Base-by-base conservation (phyloP, 2,888 invertebrate genomes). In the Watsonalla binaria region DNA sequence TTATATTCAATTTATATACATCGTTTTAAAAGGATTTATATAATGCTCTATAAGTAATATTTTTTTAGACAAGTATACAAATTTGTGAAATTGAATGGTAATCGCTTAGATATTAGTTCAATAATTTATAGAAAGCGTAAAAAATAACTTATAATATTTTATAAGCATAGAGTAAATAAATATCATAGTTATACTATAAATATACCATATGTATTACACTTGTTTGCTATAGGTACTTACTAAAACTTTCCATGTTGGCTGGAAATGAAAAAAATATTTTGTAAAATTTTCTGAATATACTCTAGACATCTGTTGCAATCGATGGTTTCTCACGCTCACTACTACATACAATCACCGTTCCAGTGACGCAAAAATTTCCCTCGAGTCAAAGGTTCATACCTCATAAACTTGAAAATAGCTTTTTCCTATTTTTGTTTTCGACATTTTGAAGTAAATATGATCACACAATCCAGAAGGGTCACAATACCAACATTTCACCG, bases 161-260 rank as follows among this genome's bases (percentile, higher is more conserved):
- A 8, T 37, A 42, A 42, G 11, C 8, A 11, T 8, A 42, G 11
- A 8, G 5, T 8, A 33, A 47, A 47, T 11, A 48, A 48, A 13
- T 14, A 14, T 8, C 13, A 5, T 15, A 49, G 11, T 11, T 11
- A 37, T 13, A 35, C 5, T 0, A n/a, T 48, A 37, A 35, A 47
- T 11, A 47, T n/a, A 34, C 11, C n/a, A 47, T 13, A 13, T 34
- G 5, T 5, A 42, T 45, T 45, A 7, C 6, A 7, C 5, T 11
- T 24, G 0, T 52, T 46, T 50, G 50, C 11, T 45, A n/a, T n/a
- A n/a, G n/a, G 57, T 66, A 89, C 89, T 89, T 72, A 89, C 89
- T 84, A 61, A 85, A 84, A 69, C 92, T 93, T 92, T 93, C 94
- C 93, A 93, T 92, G 93, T 93, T 92, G 74, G 94, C 94, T 94